A percentile compares a stretch with the other conserved stretches of the same genome.
These are phyloP conservation scores for Leptinotarsa undecemlineata DNA, from an alignment of 1,140 invertebrate genomes.

Conservation along the genomic window DNA sequence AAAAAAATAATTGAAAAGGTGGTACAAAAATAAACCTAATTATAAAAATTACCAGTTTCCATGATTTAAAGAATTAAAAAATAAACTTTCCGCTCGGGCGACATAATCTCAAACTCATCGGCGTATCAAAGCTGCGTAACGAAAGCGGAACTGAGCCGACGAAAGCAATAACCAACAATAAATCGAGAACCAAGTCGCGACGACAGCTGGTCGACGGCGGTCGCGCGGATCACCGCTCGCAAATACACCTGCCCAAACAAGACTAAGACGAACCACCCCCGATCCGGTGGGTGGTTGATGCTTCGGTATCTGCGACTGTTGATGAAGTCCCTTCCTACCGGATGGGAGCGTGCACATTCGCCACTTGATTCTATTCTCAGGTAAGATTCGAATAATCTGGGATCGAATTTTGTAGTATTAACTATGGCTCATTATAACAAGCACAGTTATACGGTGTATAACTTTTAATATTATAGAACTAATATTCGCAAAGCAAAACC, in stretches of 20 bases:
- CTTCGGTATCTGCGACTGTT: conserved; percentile 2
- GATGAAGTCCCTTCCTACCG: not conserved
- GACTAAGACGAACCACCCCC: conserved; percentile 19
- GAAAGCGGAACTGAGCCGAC: not conserved
- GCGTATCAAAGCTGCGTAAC: not conserved
- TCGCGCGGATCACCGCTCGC: conserved; percentile 42
- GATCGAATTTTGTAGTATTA: no score
- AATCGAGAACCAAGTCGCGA: conserved; percentile 23
- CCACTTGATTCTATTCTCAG: not conserved
- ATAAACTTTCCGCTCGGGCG: conserved; percentile 4
- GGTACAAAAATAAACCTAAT: no score
- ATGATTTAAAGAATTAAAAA: not conserved
- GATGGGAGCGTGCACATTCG: not conserved
- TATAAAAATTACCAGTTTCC: no score
- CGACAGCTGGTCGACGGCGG: conserved; percentile 40
- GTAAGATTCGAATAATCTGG: not conserved
- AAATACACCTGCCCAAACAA: conserved; percentile 47
- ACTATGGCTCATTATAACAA: no score
- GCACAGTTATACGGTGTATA: no score
- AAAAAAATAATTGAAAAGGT: no score
- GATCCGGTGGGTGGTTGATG: not conserved
- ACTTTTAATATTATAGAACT: no score
- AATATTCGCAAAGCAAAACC: no score
- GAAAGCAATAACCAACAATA: conserved; percentile 2
- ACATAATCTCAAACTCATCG: not conserved